Evolutionary conservation across 2,113 vertebrate species (phyloP).

Genomic region (Sylvilagus bachmani): DNA sequence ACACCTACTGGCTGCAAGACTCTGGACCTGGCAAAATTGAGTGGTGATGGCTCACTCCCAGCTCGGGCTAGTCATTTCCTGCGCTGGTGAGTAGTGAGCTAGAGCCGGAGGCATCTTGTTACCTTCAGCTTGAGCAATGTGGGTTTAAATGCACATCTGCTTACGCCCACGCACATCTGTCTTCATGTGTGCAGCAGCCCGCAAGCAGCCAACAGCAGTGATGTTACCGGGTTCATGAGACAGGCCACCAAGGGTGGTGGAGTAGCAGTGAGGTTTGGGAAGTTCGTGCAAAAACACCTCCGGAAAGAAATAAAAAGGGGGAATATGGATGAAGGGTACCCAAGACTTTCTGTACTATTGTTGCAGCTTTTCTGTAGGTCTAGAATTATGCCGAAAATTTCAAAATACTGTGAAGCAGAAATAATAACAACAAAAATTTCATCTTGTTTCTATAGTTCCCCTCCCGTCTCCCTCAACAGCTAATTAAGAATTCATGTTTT

Average conservation of each 20-base stretch:
- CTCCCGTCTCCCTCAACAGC: not conserved
- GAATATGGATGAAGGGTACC: not conserved
- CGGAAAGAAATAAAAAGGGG: conserved; percentile 6
- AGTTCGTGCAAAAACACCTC: not conserved
- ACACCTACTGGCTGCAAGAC: not conserved
- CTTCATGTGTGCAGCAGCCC: not conserved
- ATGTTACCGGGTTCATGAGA: not conserved
- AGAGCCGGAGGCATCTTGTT: not conserved
- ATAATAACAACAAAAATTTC: conserved; percentile 14
- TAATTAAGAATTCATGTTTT: conserved; percentile 34
- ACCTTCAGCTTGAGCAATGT: not conserved
- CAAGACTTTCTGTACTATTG: conserved; percentile 26
- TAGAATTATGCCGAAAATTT: conserved; percentile 40
- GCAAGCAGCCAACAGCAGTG: not conserved
- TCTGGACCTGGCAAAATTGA: not conserved
- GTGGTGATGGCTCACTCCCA: not conserved
- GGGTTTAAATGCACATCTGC: not conserved
- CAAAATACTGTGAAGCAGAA: conserved; percentile 17
- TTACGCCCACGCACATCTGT: not conserved
- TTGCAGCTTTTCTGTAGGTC: conserved; percentile 36
- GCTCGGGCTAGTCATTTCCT: not conserved
- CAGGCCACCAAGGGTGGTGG: not conserved
- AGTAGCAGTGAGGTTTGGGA: not conserved
- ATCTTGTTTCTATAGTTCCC: not conserved
- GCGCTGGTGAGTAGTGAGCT: not conserved